Conservation (phyloP, 2,888 invertebrate species). For the Automeris io region DNA sequence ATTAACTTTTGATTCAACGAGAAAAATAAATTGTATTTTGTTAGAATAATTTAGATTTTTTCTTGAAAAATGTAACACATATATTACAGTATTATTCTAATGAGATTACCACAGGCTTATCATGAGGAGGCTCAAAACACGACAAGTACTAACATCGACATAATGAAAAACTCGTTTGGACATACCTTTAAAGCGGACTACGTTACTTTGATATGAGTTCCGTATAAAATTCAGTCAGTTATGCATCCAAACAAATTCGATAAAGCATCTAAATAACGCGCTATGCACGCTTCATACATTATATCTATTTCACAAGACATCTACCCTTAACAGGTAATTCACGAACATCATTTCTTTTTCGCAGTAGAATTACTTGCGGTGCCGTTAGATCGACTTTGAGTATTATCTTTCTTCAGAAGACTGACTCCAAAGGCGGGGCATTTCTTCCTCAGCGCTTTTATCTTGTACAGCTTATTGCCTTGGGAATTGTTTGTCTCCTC, state of each 20-base stretch:
- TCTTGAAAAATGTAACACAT: too few species aligned
- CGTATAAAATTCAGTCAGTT: slow-evolving; percentile 44
- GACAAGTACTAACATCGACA: too few species aligned
- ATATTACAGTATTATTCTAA: too few species aligned
- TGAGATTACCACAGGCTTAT: too few species aligned
- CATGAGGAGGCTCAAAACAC: too few species aligned
- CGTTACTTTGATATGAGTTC: slow-evolving; percentile 47
- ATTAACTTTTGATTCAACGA: too few species aligned
- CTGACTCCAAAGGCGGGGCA: slow-evolving; percentile 61
- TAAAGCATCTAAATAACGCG: slow-evolving; percentile 37
- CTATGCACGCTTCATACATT: slow-evolving; percentile 41
- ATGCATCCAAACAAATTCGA: slow-evolving; percentile 17
- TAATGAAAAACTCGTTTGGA: background rate
- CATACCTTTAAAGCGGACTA: slow-evolving; percentile 25
- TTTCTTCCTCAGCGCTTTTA: slow-evolving; percentile 67
- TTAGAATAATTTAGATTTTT: too few species aligned
- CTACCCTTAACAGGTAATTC: slow-evolving; percentile 23
- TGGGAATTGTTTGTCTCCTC: slow-evolving; percentile 69
- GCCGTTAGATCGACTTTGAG: slow-evolving; percentile 67
- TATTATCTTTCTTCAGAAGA: slow-evolving; percentile 61
- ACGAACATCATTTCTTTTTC: slow-evolving; percentile 71
- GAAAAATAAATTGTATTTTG: too few species aligned
- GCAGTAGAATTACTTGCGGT: slow-evolving; percentile 57
- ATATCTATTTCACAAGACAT: slow-evolving; percentile 24
- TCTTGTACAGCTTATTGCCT: slow-evolving; percentile 69